These are phyloP conservation scores for Xenopus laevis DNA, from an alignment of 2,113 vertebrate genomes.

Conservation along the genomic window DNA sequence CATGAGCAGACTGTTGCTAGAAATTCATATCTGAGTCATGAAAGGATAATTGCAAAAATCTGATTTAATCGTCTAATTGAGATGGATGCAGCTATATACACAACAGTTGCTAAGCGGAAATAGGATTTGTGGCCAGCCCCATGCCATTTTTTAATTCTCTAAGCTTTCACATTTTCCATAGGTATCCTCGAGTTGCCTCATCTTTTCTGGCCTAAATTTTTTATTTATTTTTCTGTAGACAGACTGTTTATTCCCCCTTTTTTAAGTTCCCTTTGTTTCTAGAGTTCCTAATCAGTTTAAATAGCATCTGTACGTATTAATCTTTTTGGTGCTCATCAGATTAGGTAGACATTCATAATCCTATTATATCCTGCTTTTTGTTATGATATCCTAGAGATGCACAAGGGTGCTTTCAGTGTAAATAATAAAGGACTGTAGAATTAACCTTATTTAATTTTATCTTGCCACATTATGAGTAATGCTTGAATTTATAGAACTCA, in stretches of 20 bases:
- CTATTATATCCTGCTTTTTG: slow-evolving; percentile 24
- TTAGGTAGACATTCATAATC: slow-evolving; percentile 37
- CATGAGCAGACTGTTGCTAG: background rate
- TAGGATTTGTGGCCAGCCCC: background rate
- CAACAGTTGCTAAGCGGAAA: background rate
- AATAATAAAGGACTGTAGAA: too few species aligned
- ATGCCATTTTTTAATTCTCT: slow-evolving; percentile 6
- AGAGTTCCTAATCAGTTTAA: slow-evolving; percentile 31
- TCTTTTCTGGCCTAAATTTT: too few species aligned
- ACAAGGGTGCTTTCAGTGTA: slow-evolving; percentile 5
- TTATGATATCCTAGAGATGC: slow-evolving; percentile 20
- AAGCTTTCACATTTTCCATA: too few species aligned
- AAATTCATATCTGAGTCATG: background rate
- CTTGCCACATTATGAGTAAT: too few species aligned
- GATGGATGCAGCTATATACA: slow-evolving; percentile 1
- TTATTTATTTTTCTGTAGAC: slow-evolving; percentile 11
- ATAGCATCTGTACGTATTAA: slow-evolving; percentile 40
- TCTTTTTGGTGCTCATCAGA: slow-evolving; percentile 31
- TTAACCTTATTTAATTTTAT: too few species aligned
- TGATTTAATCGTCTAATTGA: slow-evolving; percentile 6
- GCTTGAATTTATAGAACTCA: too few species aligned
- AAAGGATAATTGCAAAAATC: slow-evolving; percentile 15
- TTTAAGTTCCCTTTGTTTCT: slow-evolving; percentile 31
- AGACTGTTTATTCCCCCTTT: slow-evolving; percentile 9
- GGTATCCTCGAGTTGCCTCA: too few species aligned